These are phyloP conservation scores for Dicyrtoma fusca DNA, from an alignment of 2,888 invertebrate species.

Conservation along the genomic window DNA sequence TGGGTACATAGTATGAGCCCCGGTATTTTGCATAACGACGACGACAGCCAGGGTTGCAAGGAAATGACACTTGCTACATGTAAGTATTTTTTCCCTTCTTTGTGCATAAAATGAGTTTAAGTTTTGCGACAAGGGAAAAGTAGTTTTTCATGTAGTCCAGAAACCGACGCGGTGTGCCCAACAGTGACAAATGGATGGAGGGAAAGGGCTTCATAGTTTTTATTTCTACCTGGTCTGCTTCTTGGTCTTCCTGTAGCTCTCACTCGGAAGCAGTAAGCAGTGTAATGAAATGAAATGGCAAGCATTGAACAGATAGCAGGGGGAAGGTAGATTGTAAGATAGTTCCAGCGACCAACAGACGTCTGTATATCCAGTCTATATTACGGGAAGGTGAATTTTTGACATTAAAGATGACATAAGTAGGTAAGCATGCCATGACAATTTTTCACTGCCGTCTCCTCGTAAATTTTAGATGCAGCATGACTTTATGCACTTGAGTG, in stretches of 20 bases:
- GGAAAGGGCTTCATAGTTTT: too few relatives aligned
- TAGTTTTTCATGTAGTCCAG: background rate
- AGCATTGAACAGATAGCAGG: too few relatives aligned
- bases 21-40: background rate
- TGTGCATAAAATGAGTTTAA: background rate
- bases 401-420: constrained; percentile 32
- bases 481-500: constrained; percentile 27
- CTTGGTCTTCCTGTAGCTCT: too few relatives aligned
- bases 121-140: background rate
- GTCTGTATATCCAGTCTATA: background rate
- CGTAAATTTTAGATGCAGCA: constrained; percentile 24
- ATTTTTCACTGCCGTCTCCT: constrained; percentile 30
- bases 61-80: background rate
- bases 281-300: too few relatives aligned
- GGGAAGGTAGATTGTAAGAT: too few relatives aligned
- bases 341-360: too few relatives aligned
- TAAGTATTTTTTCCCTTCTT: background rate
- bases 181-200: constrained; percentile 18
- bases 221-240: too few relatives aligned
- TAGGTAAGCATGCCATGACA: constrained; percentile 30
- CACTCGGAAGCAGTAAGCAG: too few relatives aligned
- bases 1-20: too few relatives aligned
- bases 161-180: background rate
- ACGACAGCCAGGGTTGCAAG: background rate
- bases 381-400: constrained; percentile 24